Evolutionary conservation across 1,140 invertebrate species (phyloP).

Genomic region (Campodea augens): DNA sequence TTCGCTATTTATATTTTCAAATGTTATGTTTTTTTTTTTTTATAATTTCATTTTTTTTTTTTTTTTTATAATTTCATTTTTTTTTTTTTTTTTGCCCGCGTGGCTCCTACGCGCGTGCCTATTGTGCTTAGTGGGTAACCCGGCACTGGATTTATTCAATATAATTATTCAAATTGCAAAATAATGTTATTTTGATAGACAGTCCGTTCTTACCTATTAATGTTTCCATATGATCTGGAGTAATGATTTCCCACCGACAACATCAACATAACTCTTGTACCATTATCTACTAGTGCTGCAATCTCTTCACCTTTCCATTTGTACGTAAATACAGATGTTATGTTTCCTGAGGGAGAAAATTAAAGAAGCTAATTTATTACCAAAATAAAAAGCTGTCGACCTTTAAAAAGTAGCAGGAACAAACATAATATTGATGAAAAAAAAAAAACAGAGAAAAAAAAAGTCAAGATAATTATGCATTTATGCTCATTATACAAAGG

Average conservation of each 20-base stretch:
- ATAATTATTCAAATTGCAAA: too few species aligned
- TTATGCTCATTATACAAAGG: constrained; percentile 32
- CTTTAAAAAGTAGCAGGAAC: background rate
- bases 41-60: too few species aligned
- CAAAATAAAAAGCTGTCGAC: constrained; percentile 3
- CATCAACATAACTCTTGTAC: constrained; percentile 39
- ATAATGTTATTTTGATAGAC: too few species aligned
- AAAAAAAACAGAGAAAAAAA: constrained; percentile 14
- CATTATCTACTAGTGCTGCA: constrained; percentile 40
- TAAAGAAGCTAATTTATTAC: too few species aligned
- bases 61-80: too few species aligned
- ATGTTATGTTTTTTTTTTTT: too few species aligned
- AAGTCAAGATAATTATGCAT: constrained; percentile 17
- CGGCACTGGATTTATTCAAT: too few species aligned
- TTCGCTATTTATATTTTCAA: too few species aligned
- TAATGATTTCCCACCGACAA: constrained; percentile 40
- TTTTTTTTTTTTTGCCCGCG: too few species aligned
- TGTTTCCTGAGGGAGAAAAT: constrained; percentile 50
- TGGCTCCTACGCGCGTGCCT: too few species aligned
- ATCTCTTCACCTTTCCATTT: constrained; percentile 52
- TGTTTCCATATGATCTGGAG: constrained; percentile 31
- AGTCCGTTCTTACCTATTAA: constrained; percentile 41
- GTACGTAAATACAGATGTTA: constrained; percentile 55
- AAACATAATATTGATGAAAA: constrained; percentile 12
- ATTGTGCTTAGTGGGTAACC: too few species aligned